These are phyloP conservation scores for Silurus asotus DNA, from an alignment of 2,113 vertebrate species.

Conservation along the genomic window DNA sequence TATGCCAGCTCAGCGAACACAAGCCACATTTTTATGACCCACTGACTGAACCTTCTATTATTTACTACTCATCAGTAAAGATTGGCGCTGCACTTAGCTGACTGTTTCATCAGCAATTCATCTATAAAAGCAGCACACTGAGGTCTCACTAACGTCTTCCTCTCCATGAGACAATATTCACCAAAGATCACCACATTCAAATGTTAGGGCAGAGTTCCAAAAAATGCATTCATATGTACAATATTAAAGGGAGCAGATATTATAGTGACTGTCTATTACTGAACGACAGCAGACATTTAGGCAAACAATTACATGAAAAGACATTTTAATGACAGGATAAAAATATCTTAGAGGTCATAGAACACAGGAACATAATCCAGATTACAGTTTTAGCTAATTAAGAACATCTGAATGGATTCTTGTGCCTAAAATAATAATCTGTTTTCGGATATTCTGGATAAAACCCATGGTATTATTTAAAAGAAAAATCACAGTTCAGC, in stretches of 20 bases:
- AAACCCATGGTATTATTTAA: background rate
- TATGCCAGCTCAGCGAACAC: conserved; percentile 40
- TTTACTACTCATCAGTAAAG: conserved; percentile 43
- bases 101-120: conserved; percentile 27
- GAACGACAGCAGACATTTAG: background rate
- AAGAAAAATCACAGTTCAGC: background rate
- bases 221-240: conserved; percentile 38
- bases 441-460: background rate
- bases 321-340: conserved; percentile 35
- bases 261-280: background rate
- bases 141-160: background rate
- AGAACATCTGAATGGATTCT: conserved; percentile 29
- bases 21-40: conserved; percentile 39
- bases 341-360: background rate
- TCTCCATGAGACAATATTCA: conserved; percentile 14
- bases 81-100: conserved; percentile 20
- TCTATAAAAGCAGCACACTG: conserved; percentile 23
- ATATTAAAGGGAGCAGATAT: conserved; percentile 15
- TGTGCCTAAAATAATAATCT: background rate
- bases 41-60: conserved; percentile 37
- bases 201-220: conserved; percentile 24
- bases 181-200: conserved; percentile 11
- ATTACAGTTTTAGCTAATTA: conserved; percentile 34
- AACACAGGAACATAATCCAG: conserved; percentile 26
- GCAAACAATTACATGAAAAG: background rate